Evolutionary conservation across 2,888 invertebrate species (phyloP).

Genomic region (Sarcophaga subvicina): DNA sequence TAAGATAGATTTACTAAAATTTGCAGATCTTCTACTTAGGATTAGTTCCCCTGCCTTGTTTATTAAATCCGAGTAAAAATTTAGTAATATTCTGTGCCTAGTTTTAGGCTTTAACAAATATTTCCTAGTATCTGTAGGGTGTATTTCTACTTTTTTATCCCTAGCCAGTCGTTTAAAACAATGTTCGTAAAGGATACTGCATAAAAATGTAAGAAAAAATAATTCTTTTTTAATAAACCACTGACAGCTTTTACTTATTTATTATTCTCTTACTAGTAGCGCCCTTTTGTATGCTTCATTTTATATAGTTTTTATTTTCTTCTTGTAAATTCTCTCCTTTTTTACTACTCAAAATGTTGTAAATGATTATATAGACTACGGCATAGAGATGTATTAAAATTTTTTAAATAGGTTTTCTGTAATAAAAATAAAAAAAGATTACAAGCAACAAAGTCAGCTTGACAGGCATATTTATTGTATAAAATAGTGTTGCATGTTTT

Average conservation of each 20-base stretch:
- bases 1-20: too few species aligned
- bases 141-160: background rate
- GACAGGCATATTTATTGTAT: background rate
- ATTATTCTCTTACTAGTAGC: slow-evolving; percentile 13
- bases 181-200: background rate
- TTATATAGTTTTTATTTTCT: background rate
- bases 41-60: too few species aligned
- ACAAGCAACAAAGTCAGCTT: background rate
- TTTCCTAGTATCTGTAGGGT: background rate
- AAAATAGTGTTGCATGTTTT: background rate
- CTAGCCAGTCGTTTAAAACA: background rate
- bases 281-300: background rate
- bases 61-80: too few species aligned
- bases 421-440: background rate
- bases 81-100: too few species aligned
- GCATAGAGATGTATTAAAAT: background rate
- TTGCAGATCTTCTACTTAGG: too few species aligned
- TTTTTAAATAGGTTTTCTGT: background rate
- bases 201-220: background rate
- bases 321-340: background rate
- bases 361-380: background rate
- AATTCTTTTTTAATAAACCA: slow-evolving; percentile 8
- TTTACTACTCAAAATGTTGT: background rate
- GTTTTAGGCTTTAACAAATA: too few species aligned
- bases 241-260: slow-evolving; percentile 31